phyloP scores from a whole-genome alignment of 1,140 invertebrate genomes.

The Drosophila lowei region DNA sequence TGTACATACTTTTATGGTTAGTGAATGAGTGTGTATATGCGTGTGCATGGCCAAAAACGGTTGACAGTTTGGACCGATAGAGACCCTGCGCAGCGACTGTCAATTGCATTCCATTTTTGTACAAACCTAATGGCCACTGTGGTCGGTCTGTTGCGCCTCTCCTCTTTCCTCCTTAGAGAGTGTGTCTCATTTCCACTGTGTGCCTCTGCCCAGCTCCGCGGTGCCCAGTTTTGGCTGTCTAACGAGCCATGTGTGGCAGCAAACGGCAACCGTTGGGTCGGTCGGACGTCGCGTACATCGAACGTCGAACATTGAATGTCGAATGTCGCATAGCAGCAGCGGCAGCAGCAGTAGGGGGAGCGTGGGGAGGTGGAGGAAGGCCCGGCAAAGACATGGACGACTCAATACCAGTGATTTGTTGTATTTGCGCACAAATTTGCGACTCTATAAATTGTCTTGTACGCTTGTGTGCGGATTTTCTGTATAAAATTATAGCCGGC shows the following conservation, averaged over 20 bases:
- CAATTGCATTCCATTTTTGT: conserved; percentile 62
- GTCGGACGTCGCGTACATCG: background rate
- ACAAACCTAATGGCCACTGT: conserved; percentile 49
- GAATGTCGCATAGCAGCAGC: conserved; percentile 14
- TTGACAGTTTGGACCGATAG: conserved; percentile 4
- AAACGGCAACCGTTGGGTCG: conserved; percentile 11
- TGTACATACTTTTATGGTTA: background rate
- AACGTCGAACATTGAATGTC: conserved; percentile 1
- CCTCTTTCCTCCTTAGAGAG: background rate
- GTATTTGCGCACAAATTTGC: conserved; percentile 50
- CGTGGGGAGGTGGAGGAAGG: too few relatives aligned
- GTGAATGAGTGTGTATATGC: conserved; percentile 10
- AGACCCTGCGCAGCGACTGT: conserved; percentile 12
- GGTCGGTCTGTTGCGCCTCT: conserved; percentile 1
- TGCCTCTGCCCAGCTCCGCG: conserved; percentile 1
- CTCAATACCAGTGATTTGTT: conserved; percentile 65
- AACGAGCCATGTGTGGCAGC: conserved; percentile 61
- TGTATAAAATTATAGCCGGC: conserved; percentile 47
- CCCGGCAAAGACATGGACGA: conserved; percentile 7
- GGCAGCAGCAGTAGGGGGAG: background rate
- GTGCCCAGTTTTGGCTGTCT: conserved; percentile 54
- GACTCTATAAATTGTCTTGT: conserved; percentile 59
- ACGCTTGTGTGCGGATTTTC: conserved; percentile 28
- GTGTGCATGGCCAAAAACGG: conserved; percentile 64
- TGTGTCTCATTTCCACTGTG: too few relatives aligned